Base-by-base conservation (phyloP, 2,888 invertebrate species). In the Sminthurides aquaticus region DNA sequence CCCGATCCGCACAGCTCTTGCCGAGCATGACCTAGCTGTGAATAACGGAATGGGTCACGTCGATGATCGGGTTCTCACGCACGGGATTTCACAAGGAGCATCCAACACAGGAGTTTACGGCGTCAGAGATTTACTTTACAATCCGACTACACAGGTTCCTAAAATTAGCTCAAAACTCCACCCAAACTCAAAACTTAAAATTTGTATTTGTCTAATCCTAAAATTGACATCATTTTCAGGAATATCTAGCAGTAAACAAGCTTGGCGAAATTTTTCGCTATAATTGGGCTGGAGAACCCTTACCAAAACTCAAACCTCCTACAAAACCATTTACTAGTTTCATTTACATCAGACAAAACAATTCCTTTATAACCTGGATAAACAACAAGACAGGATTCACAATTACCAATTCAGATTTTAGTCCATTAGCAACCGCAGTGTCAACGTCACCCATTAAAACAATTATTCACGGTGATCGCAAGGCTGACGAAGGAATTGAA, bases 81-180 rank as follows among this genome's bases (percentile, higher is more conserved):
- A 74, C 57, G 74, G 74, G 11, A 69, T 74, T 20, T 69, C 70
- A 24, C 62, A 71, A 62, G 74, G 73, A 0, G 69, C 70, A 8
- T 62, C 62, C 0, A 69, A 64, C 57, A 20, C 61, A 1, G 71
- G 74, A 25, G 64, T 73, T 22, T 74, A 73, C 65, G 74, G 73
- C 22, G 67, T 67, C 25, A 60, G 61, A 1, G 74, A 73, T 63
- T 49, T 74, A 1, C 59, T 72, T 15, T 74, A 65, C 43, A 74
- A 73, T 68, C 54, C 61, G 8, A 73, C 67, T 52, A 61, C 68
- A 1, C 52, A 68, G 64, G 67, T n/a, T n/a, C n/a, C n/a, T 48
- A 25, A 56, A 56, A 11, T 56, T 56, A n/a, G n/a, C n/a, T n/a
- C n/a, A n/a, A n/a, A n/a, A n/a, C n/a, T n/a, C n/a, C n/a, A n/a